Base-by-base conservation (phyloP, 2,888 invertebrate species). In the Adelognathus sp. region DNA sequence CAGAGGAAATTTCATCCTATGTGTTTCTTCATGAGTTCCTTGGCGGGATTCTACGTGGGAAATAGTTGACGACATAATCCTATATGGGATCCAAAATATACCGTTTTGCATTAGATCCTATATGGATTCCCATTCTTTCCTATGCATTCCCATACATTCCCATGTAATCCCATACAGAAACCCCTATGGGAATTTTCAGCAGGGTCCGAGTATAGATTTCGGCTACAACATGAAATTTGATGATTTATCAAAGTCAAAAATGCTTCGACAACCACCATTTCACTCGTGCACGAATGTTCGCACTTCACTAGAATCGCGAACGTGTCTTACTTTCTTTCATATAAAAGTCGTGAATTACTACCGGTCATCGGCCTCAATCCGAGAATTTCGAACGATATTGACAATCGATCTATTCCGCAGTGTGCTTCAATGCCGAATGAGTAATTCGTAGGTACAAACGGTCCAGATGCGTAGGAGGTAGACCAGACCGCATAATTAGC, bases 401-500 rank as follows among this genome's bases (percentile, higher is more conserved):
- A 21, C 50, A 50, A 50, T 24, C 50, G 21, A 50, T 50, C 24
- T 21, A 50, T 50, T 50, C 24, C 21, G 50, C 4, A 9, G 11
- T 50, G 50, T 4, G 50, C 50, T 50, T 24, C 21, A 21, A 50
- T 21, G 21, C 11, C 11, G 9, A n/a, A 11, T 24, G 21, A 3
- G 50, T 50, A n/a, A n/a, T n/a, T n/a, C n/a, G n/a, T 21, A 50
- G 11, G 21, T 11, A 21, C 21, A 50, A 9, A 39, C 21, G 39
- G 33, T n/a, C n/a, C 9, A 60, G n/a, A 50, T 50, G 50, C 36
- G 39, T 14, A 52, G 64, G 36, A 46, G 50, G 24, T 50, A 21
- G 11, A 36, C 21, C 18, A n/a, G 58, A 24, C 81, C 69, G 81
- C 83, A 86, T 87, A 88, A 88, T 88, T 88, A 88, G 87, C 85